Evolutionary conservation across 1,140 invertebrate species (phyloP).

Genomic region (Berghia stephanieae): DNA sequence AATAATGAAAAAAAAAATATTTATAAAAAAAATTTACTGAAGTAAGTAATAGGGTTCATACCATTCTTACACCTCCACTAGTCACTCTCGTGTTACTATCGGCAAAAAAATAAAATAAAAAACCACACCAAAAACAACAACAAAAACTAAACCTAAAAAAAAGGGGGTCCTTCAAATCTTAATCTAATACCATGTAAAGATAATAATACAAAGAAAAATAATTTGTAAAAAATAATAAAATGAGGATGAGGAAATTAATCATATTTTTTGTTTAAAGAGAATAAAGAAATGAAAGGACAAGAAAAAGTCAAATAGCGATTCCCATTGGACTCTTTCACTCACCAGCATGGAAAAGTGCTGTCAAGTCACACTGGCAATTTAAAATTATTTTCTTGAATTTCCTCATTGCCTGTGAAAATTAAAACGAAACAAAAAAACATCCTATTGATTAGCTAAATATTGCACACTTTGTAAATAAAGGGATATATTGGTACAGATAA

Average conservation of each 20-base stretch:
- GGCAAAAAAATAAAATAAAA: not conserved
- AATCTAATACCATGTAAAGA: too few species aligned
- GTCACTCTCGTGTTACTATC: too few species aligned
- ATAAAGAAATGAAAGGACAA: not conserved
- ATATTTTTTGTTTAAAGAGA: not conserved
- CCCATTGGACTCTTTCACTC: slow-evolving; percentile 20
- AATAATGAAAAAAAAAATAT: too few species aligned
- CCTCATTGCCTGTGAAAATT: slow-evolving; percentile 43
- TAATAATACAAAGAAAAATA: not conserved
- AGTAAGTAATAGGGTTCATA: too few species aligned
- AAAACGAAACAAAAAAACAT: slow-evolving; percentile 4
- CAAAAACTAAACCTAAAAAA: not conserved
- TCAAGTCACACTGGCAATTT: slow-evolving; percentile 42
- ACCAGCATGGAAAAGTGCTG: slow-evolving; percentile 54
- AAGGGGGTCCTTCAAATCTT: too few species aligned
- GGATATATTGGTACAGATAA: too few species aligned
- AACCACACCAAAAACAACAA: not conserved
- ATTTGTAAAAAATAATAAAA: not conserved
- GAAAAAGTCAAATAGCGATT: too few species aligned
- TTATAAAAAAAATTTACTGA: too few species aligned
- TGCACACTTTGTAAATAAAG: too few species aligned
- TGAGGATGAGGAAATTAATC: not conserved
- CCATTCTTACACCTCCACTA: too few species aligned
- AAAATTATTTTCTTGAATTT: slow-evolving; percentile 41
- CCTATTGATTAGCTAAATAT: too few species aligned